Base-by-base conservation (phyloP, 2,113 vertebrate species). In the Ranitomeya imitator region DNA sequence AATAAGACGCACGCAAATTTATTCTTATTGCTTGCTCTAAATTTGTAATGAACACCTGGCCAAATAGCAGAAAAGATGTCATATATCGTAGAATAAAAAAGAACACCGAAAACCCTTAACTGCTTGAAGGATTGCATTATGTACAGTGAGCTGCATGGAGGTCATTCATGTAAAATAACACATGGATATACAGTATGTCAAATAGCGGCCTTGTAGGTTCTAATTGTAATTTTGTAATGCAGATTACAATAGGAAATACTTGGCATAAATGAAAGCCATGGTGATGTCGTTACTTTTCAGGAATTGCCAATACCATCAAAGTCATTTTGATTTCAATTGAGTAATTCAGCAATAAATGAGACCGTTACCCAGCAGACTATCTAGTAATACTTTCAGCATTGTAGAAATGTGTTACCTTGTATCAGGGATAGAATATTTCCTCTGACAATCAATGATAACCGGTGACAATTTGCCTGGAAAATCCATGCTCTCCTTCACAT, bases 361-460 rank as follows among this genome's bases (percentile, higher is more conserved):
- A 79, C 57, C 14, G 12, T 59, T 79, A 21, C 51, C 55, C 19
- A 51, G 15, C 23, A 26, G 8, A 16, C 19, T 16, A 18, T 60
- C 3, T 23, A 81, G 59, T 37, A 60, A 60, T 4, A 37, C 10
- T 15, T 60, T 31, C 2, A 37, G 12, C 6, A 81, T 11, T 37
- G 61, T 14, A 81, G 2, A 60, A 79, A 19, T 51, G 7, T 61
- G 95, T 92, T 91, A 95, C 97, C 95, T 95, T 94, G 91, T 93
- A 4, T 92, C 95, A 0, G 90, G 88, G 89, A 92, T 90, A 15
- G 93, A 85, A 3, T 93, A 74, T 89, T 93, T 97, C 92, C 94
- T 97, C 91, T 95, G 96, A 89, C 97, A 98, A 19, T 94, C 85
- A 6, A 98, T 95, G 19, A 95, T 94, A 0, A 97, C 95, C 0